Conservation (phyloP, 2,113 vertebrate species). For the Periophthalmus modestus region DNA sequence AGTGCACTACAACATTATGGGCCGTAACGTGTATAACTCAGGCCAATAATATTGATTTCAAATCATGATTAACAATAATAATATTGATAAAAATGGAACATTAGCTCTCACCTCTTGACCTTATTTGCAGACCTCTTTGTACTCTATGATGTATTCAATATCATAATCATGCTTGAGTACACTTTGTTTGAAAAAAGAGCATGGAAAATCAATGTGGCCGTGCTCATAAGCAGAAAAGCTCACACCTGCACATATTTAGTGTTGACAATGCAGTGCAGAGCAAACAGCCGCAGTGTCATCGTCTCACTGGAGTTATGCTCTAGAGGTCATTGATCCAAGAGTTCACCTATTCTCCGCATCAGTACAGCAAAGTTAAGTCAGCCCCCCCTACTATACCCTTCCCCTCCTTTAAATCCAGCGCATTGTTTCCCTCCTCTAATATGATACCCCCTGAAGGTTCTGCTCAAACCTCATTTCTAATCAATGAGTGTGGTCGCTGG, state of each 20-base stretch:
- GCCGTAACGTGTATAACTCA: slow-evolving; percentile 45
- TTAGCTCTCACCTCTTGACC: slow-evolving; percentile 72
- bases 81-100: slow-evolving; percentile 71
- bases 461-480: slow-evolving; percentile 74
- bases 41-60: slow-evolving; percentile 66
- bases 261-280: slow-evolving; percentile 60
- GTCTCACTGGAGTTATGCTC: slow-evolving; percentile 33
- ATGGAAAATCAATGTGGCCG: slow-evolving; percentile 27
- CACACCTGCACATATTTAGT: slow-evolving; percentile 64
- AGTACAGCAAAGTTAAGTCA: slow-evolving; percentile 55
- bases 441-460: slow-evolving; percentile 77
- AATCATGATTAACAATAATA: slow-evolving; percentile 75
- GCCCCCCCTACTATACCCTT: neutral
- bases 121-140: slow-evolving; percentile 65
- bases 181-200: slow-evolving; percentile 39
- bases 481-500: slow-evolving; percentile 76
- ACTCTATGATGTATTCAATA: slow-evolving; percentile 72
- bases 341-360: slow-evolving; percentile 73
- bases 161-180: slow-evolving; percentile 74
- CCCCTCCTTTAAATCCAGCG: slow-evolving; percentile 14
- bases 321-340: slow-evolving; percentile 69
- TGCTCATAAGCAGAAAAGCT: slow-evolving; percentile 50
- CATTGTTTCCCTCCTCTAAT: slow-evolving; percentile 72
- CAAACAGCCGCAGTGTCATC: slow-evolving; percentile 47
- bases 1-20: slow-evolving; percentile 8